Base-by-base conservation (phyloP, 2,113 vertebrate genomes). In the Eulacestoma nigropectus region DNA sequence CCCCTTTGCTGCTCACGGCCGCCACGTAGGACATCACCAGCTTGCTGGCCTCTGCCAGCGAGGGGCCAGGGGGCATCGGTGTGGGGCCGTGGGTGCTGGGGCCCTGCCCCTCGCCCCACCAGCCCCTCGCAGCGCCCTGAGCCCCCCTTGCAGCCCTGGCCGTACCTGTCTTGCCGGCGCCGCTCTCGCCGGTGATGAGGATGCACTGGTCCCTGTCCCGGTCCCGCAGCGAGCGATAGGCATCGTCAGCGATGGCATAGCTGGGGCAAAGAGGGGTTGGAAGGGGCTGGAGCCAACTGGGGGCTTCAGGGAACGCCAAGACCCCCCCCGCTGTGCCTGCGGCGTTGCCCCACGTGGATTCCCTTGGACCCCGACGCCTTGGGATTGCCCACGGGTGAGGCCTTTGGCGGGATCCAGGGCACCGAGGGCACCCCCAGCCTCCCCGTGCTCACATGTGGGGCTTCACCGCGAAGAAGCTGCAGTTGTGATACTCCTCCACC, bases 11-110 rank as follows among this genome's bases (percentile, higher is more conserved):
- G 75, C 98, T 98, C 83, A 98, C 98, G 0, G 98, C 98, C 0
- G 98, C 98, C 97, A 98, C 97, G 0, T 97, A 98, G 46, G 98
- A 98, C 98, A 98, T 98, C 93, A 98, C 98, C 82, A 98, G 93
- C 84, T 98, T 98, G 96, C 98, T 98, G 44, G 98, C 98, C 98
- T 98, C 98, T 98, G 86, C 1, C 26, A 32, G 75, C 0, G 6
- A 95, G 76, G 96, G 87, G 30, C 6, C 1, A 0, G 87, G 47
- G 25, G 23, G 17, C 7, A 3, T 1, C 22, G 27, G 2, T 4
- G 77, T 9, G 37, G 35, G 78, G 44, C 19, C 0, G 2, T 10
- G 46, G 57, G 50, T 3, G 2, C 27, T 16, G 37, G n/a, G 53
- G 25, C 23, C 0, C 2, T 27, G 53, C 18, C 41, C 4, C 1